Base-by-base conservation (phyloP, 2,888 invertebrate genomes). In the Digitonthophagus gazella region DNA sequence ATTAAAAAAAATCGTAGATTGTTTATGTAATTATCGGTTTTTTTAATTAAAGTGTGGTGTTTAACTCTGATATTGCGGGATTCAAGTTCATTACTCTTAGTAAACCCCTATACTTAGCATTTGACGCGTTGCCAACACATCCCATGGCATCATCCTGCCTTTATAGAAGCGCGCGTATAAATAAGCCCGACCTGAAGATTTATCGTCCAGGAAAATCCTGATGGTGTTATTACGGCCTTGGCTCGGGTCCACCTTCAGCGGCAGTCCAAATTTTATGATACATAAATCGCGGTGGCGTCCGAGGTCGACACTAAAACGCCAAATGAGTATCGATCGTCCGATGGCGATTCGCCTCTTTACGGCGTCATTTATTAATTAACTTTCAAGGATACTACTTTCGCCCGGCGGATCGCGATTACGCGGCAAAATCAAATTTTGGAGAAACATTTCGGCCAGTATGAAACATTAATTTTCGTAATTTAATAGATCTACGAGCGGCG, bases 401-500 rank as follows among this genome's bases (percentile, higher is more conserved):
- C 28, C 28, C 28, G 11, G 11, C 11, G 3, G 6, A 2, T 5
- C 6, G 8, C 6, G 28, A 11, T 44, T 44, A 44, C 6, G 6
- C 11, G 11, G 11, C 6, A 44, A 11, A 44, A 44, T 44, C 28
- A 44, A 44, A 44, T 44, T 44, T 44, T 44, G n/a, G n/a, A n/a
- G n/a, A n/a, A n/a, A n/a, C n/a, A n/a, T n/a, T n/a, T n/a, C n/a
- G n/a, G n/a, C n/a, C n/a, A n/a, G n/a, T n/a, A n/a, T n/a, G n/a
- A n/a, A n/a, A n/a, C n/a, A n/a, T n/a, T n/a, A n/a, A n/a, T n/a
- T n/a, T n/a, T n/a, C n/a, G 61, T 61, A 61, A 61, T 61, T 61
- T 61, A 61, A 20, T 61, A 61, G 61, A 61, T 61, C 20, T 19
- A 18, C 61, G 18, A 20, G 4, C 61, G 18, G 61, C n/a, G n/a